Percentiles rank a stretch among this genome's conserved stretches.
Evolutionary conservation across 2,797 vertebrate genomes (phyloP).

Genomic region (Myotis myotis): DNA sequence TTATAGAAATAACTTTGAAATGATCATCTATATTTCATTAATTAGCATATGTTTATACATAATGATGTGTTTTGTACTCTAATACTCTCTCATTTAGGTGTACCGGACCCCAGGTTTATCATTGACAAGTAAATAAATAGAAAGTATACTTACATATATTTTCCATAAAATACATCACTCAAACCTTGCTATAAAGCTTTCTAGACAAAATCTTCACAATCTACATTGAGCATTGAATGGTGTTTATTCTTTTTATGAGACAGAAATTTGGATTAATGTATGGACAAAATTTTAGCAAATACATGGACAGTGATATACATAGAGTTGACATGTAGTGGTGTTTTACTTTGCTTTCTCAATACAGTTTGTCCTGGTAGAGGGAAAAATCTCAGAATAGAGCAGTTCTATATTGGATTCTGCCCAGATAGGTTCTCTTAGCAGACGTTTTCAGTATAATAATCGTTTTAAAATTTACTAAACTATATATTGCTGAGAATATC

Average conservation of each 20-base stretch:
- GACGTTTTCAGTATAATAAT: background rate
- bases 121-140: background rate
- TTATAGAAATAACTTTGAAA: constrained; percentile 31
- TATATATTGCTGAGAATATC: background rate
- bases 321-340: background rate
- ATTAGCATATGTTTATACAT: background rate
- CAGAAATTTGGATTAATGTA: constrained; percentile 17
- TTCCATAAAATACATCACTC: background rate
- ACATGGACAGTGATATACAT: background rate
- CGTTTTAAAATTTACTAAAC: background rate
- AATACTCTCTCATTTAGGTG: background rate
- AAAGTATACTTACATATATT: background rate
- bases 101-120: background rate
- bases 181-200: constrained; percentile 21
- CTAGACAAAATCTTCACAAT: background rate
- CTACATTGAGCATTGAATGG: background rate
- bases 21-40: constrained; percentile 27
- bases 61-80: background rate
- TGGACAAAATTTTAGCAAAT: constrained; percentile 29
- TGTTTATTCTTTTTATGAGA: constrained; percentile 13
- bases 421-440: background rate
- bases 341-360: constrained; percentile 35
- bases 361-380: background rate
- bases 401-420: background rate
- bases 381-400: background rate